Evolutionary conservation across 2,888 invertebrate species (phyloP), one percentile per base, ranked within the genome.

Genomic region (Polydrusus tereticollis): DNA sequence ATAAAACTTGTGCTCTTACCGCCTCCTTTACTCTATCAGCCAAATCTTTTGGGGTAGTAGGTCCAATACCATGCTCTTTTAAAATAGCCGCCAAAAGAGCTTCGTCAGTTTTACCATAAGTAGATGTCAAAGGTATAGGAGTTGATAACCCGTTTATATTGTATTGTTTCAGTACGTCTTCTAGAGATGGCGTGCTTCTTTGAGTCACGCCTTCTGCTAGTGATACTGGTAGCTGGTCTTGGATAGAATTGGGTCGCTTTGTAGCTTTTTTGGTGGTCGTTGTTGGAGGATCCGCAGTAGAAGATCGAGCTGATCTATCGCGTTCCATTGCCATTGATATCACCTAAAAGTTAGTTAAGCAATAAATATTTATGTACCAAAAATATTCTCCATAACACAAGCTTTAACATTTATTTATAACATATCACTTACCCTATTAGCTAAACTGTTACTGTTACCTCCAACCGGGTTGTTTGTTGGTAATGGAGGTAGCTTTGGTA

Each of bases 21-120:
- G 78, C 76, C 60, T 78, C 73, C 38, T 78, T 77, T 16, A 78
- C 75, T 57, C 72, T 73, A 26, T 70, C 77, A 23, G 60, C 77
- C 38, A 80, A 43, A 55, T 69, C 64, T 59, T 77, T 78, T 7
- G 92, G 91, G 73, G 91, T 91, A n/a, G 89, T 88, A 2, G 93
- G 92, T 69, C 90, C 91, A 77, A 93, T 92, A 43, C 92, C 92
- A 81, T 91, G 90, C 78, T 92, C 90, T 84, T 92, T 92, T 58
- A 93, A 85, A 65, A 92, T 84, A 2, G 92, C 90, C 0, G 92
- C 92, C 23, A 93, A 86, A 73, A 93, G 85, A 0, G 92, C 92
- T 73, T 92, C 92, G 78, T 91, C 90, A 71, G 89, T 89, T 78
- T 89, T 89, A 12, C 90, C 91, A 69, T 87, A 89, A 12, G 81